Evolutionary conservation across 2,888 invertebrate genomes (phyloP).

Genomic region (Chloromyia formosa): DNA sequence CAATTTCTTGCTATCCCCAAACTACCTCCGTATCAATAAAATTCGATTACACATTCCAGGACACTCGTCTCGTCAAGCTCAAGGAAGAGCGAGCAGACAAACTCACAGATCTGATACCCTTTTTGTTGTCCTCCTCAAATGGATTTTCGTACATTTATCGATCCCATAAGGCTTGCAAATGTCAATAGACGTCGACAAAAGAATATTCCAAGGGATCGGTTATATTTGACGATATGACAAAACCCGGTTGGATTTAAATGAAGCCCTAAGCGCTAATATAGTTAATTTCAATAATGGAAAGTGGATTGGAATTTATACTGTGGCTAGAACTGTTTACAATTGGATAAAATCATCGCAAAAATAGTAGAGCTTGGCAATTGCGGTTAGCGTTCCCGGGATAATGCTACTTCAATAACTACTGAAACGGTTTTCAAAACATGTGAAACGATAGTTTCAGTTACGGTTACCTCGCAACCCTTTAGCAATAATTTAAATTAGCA

Average conservation of each 20-base stretch:
- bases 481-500: too few species aligned
- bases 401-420: too few species aligned
- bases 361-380: too few species aligned
- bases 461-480: too few species aligned
- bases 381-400: too few species aligned
- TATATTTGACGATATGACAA: not conserved
- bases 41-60: conserved; percentile 26
- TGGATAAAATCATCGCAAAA: too few species aligned
- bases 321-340: too few species aligned
- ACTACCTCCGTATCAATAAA: conserved; percentile 29
- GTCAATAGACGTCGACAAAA: not conserved
- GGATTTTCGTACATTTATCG: conserved; percentile 12
- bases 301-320: not conserved
- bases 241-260: conserved; percentile 10
- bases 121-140: conserved; percentile 4
- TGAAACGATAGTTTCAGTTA: too few species aligned
- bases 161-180: conserved; percentile 19
- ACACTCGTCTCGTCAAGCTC: not conserved
- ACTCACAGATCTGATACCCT: not conserved
- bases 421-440: too few species aligned
- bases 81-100: too few species aligned
- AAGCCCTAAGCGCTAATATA: conserved; percentile 16
- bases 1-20: not conserved
- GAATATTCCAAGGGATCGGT: too few species aligned
- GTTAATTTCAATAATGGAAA: conserved; percentile 30